phyloP scores from a whole-genome alignment of 2,888 invertebrate species.

The Rapana venosa region DNA sequence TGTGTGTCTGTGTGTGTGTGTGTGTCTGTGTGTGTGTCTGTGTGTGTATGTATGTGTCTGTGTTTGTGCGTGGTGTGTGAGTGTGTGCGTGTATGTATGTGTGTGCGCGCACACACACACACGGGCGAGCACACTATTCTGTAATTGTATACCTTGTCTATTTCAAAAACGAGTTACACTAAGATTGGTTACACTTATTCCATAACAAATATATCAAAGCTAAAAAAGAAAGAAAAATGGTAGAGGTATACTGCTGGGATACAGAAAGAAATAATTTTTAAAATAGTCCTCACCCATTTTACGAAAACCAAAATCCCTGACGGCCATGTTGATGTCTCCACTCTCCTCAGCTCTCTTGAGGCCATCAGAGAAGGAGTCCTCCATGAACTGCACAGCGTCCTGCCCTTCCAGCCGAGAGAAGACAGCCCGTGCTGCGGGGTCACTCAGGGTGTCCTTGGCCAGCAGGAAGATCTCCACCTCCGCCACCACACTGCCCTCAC shows the following conservation, averaged over 20 bases:
- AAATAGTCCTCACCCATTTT: not conserved
- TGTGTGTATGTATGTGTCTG: not conserved
- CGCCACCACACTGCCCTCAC: constrained; percentile 11
- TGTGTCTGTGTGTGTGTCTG: not conserved
- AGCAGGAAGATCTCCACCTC: not conserved
- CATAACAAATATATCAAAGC: too few species aligned
- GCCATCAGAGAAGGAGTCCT: not conserved
- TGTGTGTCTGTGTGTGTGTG: not conserved
- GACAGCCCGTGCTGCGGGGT: not conserved
- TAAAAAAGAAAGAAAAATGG: too few species aligned
- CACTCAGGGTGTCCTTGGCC: not conserved
- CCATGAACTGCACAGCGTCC: not conserved
- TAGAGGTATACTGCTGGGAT: too few species aligned
- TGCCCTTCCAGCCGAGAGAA: not conserved
- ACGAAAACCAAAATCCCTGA: not conserved
- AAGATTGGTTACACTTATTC: too few species aligned
- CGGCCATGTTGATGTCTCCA: not conserved
- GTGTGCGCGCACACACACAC: too few species aligned
- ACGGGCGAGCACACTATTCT: too few species aligned
- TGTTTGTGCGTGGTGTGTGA: too few species aligned
- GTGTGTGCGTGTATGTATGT: too few species aligned
- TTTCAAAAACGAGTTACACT: too few species aligned
- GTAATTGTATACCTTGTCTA: too few species aligned
- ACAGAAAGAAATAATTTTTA: too few species aligned
- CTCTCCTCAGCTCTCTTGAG: not conserved